Base-by-base conservation (phyloP, 2,888 invertebrate genomes). In the Xestia rhomboidea region DNA sequence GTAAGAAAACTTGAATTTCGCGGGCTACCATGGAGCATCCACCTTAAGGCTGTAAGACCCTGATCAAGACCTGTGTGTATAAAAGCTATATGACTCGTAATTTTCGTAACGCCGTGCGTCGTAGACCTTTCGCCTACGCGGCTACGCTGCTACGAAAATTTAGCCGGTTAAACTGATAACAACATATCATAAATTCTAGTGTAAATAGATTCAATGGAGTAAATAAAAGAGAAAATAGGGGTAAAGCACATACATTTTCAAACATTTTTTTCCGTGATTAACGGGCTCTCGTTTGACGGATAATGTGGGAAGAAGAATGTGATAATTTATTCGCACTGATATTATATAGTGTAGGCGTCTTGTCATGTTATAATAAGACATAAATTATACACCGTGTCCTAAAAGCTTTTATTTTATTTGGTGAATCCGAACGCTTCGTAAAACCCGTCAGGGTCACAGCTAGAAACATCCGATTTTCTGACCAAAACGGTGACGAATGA, bases 171-270 rank as follows among this genome's bases (percentile, higher is more conserved):
- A 66, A 73, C 41, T 21, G 38, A 66, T 76, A 54, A 67, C 41
- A 30, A n/a, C 34, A 44, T 30, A 27, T n/a, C 83, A 83, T 82
- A 82, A 79, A 82, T 83, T 46, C 5, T 24, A 49, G 46, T 51
- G 21, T 71, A 64, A 79, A 84, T 62, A 79, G 24, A 68, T 54
- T 60, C 73, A 73, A 18, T 68, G 73, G 57, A 74, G 70, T 64
- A 68, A 79, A 82, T 63, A 75, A 60, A 74, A 51, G n/a, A 38
- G 81, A 15, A 60, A 72, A 66, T 67, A 13, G 18, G 27, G 15
- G 21, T 13, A 69, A 54, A 27, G 24, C 51, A 7, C 24, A 51
- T 15, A 54, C 5, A 57, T 57, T 57, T 57, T 15, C 18, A 18
- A 41, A 27, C 15, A 10, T 13, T 18, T 15, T 41, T 73, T 57